A percentile compares a stretch with the other conserved stretches of the same genome.
phyloP scores from a whole-genome alignment of 2,797 vertebrate species.

The Enteromius unitaeniatus region DNA sequence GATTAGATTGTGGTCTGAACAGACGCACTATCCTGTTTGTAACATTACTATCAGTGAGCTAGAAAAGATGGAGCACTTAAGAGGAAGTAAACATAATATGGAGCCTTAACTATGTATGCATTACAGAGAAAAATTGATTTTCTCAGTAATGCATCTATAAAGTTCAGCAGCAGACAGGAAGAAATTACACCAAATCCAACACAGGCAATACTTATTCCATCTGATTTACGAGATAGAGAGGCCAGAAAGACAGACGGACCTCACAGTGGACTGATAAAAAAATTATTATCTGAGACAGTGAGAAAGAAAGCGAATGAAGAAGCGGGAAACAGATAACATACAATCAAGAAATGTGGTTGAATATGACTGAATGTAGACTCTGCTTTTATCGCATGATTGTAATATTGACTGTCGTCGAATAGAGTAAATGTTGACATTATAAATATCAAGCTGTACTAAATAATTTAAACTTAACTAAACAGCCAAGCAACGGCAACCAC shows the following conservation, averaged over 20 bases:
- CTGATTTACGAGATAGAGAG: slow-evolving; percentile 63
- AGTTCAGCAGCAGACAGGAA: slow-evolving; percentile 47
- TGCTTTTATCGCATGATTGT: not conserved
- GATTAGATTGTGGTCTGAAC: slow-evolving; percentile 18
- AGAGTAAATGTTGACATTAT: not conserved
- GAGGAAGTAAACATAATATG: slow-evolving; percentile 40
- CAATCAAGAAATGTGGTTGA: not conserved
- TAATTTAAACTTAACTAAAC: not conserved
- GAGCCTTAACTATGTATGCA: slow-evolving; percentile 59
- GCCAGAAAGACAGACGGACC: slow-evolving; percentile 36
- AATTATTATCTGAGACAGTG: not conserved
- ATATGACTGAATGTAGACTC: not conserved
- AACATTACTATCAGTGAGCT: not conserved
- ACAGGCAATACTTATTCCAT: slow-evolving; percentile 62
- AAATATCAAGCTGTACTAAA: not conserved
- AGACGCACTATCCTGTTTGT: not conserved
- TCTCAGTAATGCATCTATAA: slow-evolving; percentile 55
- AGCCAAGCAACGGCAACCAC: not conserved
- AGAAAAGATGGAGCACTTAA: slow-evolving; percentile 3
- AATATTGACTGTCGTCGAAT: not conserved
- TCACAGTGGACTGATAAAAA: not conserved
- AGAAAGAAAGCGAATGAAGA: not conserved
- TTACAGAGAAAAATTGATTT: slow-evolving; percentile 68
- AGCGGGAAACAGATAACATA: too few species aligned
- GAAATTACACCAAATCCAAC: slow-evolving; percentile 67